These are phyloP conservation scores for Tragelaphus strepsiceros DNA, from an alignment of 2,113 vertebrate genomes.

Conservation along the genomic window DNA sequence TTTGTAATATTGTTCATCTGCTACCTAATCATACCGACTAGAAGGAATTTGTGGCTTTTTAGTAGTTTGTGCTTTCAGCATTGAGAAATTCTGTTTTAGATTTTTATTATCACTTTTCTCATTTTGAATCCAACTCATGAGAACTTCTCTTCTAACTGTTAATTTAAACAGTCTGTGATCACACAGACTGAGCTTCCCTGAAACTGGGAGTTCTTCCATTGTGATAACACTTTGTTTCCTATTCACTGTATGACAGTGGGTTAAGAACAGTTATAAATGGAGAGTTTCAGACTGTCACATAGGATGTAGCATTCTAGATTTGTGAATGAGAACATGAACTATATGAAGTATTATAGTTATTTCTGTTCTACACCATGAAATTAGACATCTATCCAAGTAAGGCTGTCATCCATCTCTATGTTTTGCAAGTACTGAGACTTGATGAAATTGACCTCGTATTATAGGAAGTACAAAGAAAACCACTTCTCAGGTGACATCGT, in stretches of 20 bases:
- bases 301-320: not conserved
- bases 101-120: not conserved
- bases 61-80: not conserved
- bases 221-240: not conserved
- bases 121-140: not conserved
- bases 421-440: not conserved
- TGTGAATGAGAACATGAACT: not conserved
- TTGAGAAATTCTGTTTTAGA: not conserved
- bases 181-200: not conserved
- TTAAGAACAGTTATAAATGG: not conserved
- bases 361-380: not conserved
- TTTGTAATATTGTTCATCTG: not conserved
- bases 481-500: not conserved
- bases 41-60: not conserved
- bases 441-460: not conserved
- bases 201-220: not conserved
- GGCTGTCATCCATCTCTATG: not conserved
- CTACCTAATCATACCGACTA: not conserved
- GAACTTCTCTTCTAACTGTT: not conserved
- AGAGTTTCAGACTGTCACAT: not conserved
- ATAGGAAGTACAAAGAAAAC: not conserved
- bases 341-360: not conserved
- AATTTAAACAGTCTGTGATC: not conserved
- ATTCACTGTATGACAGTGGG: not conserved
- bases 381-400: not conserved